Evolutionary conservation across 2,888 invertebrate genomes (phyloP).

Genomic region (Synanthedon vespiformis): DNA sequence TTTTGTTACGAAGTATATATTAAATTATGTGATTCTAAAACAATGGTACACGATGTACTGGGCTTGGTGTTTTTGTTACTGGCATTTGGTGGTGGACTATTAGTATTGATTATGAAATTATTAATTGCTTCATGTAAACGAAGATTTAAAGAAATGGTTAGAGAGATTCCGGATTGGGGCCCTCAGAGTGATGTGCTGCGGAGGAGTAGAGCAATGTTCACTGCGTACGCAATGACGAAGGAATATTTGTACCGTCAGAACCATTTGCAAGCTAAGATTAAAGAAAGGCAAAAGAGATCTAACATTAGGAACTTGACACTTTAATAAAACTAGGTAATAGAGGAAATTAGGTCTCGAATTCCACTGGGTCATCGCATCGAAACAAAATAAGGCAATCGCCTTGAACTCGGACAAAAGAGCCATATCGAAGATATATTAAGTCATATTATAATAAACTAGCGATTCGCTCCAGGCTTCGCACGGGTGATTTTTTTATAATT

Average conservation of each 20-base stretch:
- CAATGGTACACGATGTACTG: slow-evolving; percentile 2
- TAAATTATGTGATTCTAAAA: slow-evolving; percentile 2
- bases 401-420: no score
- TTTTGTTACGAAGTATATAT: slow-evolving; percentile 20
- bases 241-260: slow-evolving; percentile 63
- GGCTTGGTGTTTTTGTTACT: slow-evolving; percentile 15
- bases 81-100: slow-evolving; percentile 4
- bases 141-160: slow-evolving; percentile 15
- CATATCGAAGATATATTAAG: no score
- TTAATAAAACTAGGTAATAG: no score
- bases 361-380: no score
- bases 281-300: slow-evolving; percentile 33
- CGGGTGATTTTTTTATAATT: no score
- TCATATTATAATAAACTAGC: no score
- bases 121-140: slow-evolving; percentile 21
- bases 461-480: no score
- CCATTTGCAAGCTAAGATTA: slow-evolving; percentile 50
- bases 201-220: slow-evolving; percentile 58
- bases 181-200: slow-evolving; percentile 38
- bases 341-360: no score
- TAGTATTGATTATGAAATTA: slow-evolving; percentile 16
- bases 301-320: slow-evolving; percentile 19
- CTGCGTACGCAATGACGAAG: slow-evolving; percentile 63
- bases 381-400: no score
- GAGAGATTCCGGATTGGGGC: slow-evolving; percentile 41